Base-by-base conservation (phyloP, 2,888 invertebrate genomes). In the Cosmorhoe ocellata region DNA sequence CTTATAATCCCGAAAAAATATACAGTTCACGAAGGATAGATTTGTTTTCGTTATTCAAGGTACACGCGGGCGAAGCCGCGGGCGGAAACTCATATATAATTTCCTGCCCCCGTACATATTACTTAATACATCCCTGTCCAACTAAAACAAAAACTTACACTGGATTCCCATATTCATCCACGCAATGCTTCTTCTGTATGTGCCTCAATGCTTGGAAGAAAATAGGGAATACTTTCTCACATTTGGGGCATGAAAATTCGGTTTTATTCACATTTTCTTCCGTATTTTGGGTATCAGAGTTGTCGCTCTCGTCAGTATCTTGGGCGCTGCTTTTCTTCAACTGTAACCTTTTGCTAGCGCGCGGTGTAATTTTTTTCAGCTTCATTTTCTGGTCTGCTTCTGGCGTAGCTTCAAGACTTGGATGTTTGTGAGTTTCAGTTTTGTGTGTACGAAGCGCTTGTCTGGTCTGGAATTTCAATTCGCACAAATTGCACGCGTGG, bases 211-310 rank as follows among this genome's bases (percentile, higher is more conserved):
- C 80, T 3, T 75, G 64, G 33, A 78, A 81, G 38, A 76, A 78
- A 1, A 73, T 69, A 1, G 59, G 48, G 31, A 79, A 86, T 1
- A 60, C 36, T 41, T 61, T 63, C 0, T 48, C 32, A 53, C 87
- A 87, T 33, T 71, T 64, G 0, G 87, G 86, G 33, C 87, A 87
- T 43, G 76, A 71, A 40, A 83, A 87, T 13, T 76, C 68, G 0
- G 71, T 64, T 42, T 66, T 75, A 5, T 55, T n/a, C 0, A 11
- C 12, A 8, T 11, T 31, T 27, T 30, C 32, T 30, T 33, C 46
- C 12, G 11, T 22, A 8, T 12, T 46, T 14, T 18, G 22, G 6
- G 24, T 11, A 7, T 11, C 24, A 2, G 31, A 31, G 14, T 18
- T 40, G 58, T 55, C 1, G 14, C 39, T 37, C 13, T 41, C 9